Conservation (phyloP, 64 coral and sea anemone genomes). For the Orbicella faveolata region DNA sequence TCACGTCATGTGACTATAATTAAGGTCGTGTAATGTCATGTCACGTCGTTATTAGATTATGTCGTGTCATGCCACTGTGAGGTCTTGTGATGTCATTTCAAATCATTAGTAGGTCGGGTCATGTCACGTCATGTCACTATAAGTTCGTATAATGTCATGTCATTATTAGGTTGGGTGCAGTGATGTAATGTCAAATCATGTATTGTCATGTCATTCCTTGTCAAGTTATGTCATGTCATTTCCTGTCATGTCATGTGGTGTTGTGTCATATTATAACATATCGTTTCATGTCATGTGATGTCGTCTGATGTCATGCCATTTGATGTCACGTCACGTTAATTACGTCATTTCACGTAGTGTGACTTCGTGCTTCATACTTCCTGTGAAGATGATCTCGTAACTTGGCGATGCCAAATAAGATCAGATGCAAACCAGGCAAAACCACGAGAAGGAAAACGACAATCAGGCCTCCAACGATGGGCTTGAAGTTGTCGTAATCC, state of each 20-base stretch:
- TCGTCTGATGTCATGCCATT: too few relatives aligned
- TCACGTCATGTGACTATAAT: too few relatives aligned
- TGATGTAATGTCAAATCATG: not conserved
- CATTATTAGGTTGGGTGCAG: too few relatives aligned
- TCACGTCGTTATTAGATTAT: too few relatives aligned
- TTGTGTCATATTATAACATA: too few relatives aligned
- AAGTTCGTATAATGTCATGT: too few relatives aligned
- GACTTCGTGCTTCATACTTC: not conserved
- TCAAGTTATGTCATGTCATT: not conserved
- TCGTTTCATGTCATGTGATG: too few relatives aligned
- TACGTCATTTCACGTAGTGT: too few relatives aligned
- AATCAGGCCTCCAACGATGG: not conserved
- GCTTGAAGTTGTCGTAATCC: conserved; percentile 50
- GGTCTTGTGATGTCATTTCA: not conserved
- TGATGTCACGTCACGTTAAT: too few relatives aligned
- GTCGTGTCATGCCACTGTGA: too few relatives aligned
- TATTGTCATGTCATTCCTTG: not conserved
- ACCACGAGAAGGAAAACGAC: conserved; percentile 27
- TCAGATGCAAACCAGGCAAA: conserved; percentile 20
- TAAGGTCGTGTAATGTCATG: not conserved
- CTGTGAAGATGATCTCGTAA: conserved; percentile 16
- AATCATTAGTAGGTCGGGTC: too few relatives aligned
- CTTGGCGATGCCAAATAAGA: conserved; percentile 21
- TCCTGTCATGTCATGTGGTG: not conserved
- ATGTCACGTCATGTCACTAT: too few relatives aligned